Evolutionary conservation across 2,888 invertebrate species (phyloP), one percentile per base, ranked within the genome.

Genomic region (Branchinecta sandiegonensis): DNA sequence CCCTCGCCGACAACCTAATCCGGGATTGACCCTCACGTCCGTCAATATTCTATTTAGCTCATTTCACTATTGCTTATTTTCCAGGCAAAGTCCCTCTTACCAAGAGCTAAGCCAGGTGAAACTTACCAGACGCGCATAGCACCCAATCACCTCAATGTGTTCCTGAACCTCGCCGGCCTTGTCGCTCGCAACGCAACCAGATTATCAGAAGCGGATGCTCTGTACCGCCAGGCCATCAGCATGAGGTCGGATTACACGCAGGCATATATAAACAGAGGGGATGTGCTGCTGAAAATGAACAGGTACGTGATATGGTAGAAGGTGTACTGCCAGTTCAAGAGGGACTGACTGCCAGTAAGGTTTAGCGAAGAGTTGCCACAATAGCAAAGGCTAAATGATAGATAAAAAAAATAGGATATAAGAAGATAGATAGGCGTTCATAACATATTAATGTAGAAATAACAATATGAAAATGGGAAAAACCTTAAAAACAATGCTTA

Each of bases 201-300:
- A 69, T 79, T 96, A 68, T 90, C 92, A 78, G 95, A 96, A 79
- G 96, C 96, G 0, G 95, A 96, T 79, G 83, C 90, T 83, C 78
- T 95, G 66, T 94, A 95, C 76, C 82, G 93, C 70, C 94, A 94
- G 78, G 96, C 95, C 12, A 95, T 96, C 73, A 93, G 94, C 76
- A 96, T 96, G 96, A 82, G 96, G 72, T 87, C 94, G 1, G 95
- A 96, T 81, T 94, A 94, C 77, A 86, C 92, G 0, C 90, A 94
- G 78, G 96, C 95, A 10, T 96, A 96, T 77, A 96, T 96, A 73
- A 96, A 96, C 80, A 85, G 95, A 69, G 96, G 95, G 0, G 95
- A 96, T 80, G 90, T 96, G 76, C 83, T 95, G 72, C 91, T 96
- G 78, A 94, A 93, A 79, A 80, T 95, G 74, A 94, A 94, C 80